Evolutionary conservation across 1,140 invertebrate species (phyloP), one percentile per base, ranked within the genome.

Genomic region (Physella acuta): DNA sequence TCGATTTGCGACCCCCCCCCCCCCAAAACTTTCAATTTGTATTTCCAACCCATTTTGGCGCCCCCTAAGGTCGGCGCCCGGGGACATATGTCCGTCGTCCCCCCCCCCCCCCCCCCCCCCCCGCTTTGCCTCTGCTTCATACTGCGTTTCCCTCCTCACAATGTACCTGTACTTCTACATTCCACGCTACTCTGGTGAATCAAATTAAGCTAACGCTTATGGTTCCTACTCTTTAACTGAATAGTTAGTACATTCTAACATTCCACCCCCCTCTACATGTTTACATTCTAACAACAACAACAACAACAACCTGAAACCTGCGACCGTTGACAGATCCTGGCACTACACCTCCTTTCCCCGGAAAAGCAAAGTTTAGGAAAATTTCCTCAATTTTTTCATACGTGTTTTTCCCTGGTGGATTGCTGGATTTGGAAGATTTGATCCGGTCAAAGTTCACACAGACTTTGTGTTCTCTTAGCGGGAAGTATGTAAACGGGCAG

Each of bases 341-440:
- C 5, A 68, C 72, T n/a, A 31, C 34, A n/a, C n/a, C n/a, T 30
- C 71, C 73, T 26, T 55, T 73, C 0, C 79, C 78, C 2, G 81
- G 81, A 56, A 81, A 81, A 11, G 77, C 81, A 71, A 78, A 82
- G 71, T 82, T 82, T 0, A 81, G 52, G 44, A 79, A 79, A 52
- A 78, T 73, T 67, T 78, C 78, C 52, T 73, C 65, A 30, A 76
- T 73, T 8, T 75, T 63, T 20, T 70, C 71, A 1, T n/a, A 26
- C 3, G 49, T 4, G 36, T 59, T 31, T 4, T 26, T n/a, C 3
- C 62, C 62, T 20, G 62, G 62, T 2, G 49, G 24, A 11, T 20
- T n/a, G 24, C n/a, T 31, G n/a, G 17, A 30, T 33, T 2, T 52
- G 8, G 30, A 16, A n/a, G 76, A 62, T n/a, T 64, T 67, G 8